Conservation (phyloP, 1,140 invertebrate genomes). For the Eubasilissa regina region DNA sequence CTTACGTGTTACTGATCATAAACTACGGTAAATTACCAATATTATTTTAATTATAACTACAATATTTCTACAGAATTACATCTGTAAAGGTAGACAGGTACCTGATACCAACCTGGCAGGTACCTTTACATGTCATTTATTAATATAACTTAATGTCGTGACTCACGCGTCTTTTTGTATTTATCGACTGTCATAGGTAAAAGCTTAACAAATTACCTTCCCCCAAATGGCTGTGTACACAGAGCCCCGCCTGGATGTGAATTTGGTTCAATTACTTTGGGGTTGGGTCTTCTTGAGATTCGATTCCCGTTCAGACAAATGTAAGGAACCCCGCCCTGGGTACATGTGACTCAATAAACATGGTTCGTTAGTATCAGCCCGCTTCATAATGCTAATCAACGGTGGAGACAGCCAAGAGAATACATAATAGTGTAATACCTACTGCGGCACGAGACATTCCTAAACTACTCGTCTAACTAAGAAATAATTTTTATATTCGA, state of each 20-base stretch:
- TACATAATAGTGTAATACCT: conserved; percentile 37
- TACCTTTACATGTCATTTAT: no score
- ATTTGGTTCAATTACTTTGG: conserved; percentile 55
- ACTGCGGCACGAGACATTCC: no score
- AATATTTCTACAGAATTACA: no score
- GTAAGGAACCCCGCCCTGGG: background rate
- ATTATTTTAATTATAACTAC: no score
- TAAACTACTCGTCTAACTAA: no score
- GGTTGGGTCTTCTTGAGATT: conserved; percentile 47
- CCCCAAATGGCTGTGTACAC: conserved; percentile 30
- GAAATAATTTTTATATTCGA: no score
- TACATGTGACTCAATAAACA: conserved; percentile 49
- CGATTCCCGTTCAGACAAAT: conserved; percentile 43
- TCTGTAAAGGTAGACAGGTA: no score
- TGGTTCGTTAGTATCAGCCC: conserved; percentile 53
- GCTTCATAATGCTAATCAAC: conserved; percentile 59
- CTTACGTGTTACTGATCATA: no score
- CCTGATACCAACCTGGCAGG: no score
- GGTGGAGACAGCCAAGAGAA: conserved; percentile 47
- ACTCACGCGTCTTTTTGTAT: conserved; percentile 3
- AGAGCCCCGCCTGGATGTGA: conserved; percentile 32
- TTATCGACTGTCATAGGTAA: conserved; percentile 38
- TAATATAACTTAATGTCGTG: background rate
- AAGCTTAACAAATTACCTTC: conserved; percentile 48
- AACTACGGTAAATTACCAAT: no score